These are phyloP conservation scores for Mormyrus lacerda DNA, from an alignment of 2,113 vertebrate genomes.

Conservation along the genomic window DNA sequence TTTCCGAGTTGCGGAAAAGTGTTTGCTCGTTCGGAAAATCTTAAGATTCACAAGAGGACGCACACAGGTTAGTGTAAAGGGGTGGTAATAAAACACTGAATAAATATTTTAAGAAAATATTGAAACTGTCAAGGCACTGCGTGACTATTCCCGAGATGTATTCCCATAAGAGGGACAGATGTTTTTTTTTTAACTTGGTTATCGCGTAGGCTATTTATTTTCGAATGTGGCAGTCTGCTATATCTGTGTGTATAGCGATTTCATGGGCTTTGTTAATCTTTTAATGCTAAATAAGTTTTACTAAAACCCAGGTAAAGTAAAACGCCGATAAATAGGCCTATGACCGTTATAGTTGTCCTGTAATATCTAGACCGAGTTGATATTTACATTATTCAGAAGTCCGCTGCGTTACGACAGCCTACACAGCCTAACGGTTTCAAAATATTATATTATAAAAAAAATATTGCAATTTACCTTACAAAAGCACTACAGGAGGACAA, in stretches of 20 bases:
- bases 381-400: not conserved
- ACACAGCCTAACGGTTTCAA: not conserved
- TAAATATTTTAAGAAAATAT: not conserved
- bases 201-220: not conserved
- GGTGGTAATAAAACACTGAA: not conserved
- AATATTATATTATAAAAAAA: not conserved
- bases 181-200: not conserved
- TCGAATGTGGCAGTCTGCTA: not conserved
- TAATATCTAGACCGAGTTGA: not conserved
- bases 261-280: not conserved
- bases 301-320: not conserved
- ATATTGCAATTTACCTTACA: not conserved
- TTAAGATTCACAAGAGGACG: slow-evolving; percentile 95
- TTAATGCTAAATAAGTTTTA: not conserved
- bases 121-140: not conserved
- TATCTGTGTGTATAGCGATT: not conserved
- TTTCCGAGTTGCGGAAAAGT: slow-evolving; percentile 92
- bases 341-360: not conserved
- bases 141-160: not conserved
- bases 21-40: slow-evolving; percentile 91
- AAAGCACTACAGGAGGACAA: not conserved
- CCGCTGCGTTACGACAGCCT: not conserved
- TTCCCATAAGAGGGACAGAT: not conserved
- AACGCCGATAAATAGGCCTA: not conserved
- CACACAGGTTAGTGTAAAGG: slow-evolving; percentile 83